These are phyloP conservation scores for Peromyscus polionotus DNA, from an alignment of 2,113 vertebrate genomes.

Conservation along the genomic window DNA sequence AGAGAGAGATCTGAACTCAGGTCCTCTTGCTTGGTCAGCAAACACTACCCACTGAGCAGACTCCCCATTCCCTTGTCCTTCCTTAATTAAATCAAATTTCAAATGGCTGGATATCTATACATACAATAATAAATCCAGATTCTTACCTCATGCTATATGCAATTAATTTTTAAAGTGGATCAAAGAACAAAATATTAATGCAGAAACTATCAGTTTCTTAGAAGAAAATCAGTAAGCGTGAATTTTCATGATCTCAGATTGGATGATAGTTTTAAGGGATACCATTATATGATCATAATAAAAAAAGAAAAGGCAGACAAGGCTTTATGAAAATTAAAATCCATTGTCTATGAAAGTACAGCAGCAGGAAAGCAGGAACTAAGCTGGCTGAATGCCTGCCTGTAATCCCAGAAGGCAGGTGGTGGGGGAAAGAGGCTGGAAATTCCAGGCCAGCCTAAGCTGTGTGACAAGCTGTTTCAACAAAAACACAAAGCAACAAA, in stretches of 20 bases:
- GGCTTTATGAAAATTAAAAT: conserved; percentile 6
- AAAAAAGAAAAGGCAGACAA: not conserved
- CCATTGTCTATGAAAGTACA: not conserved
- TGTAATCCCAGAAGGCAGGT: not conserved
- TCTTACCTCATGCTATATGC: not conserved
- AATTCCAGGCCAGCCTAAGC: not conserved
- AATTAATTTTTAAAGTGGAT: not conserved
- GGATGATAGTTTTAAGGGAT: not conserved
- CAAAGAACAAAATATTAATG: not conserved
- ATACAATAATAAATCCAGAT: not conserved
- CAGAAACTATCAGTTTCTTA: not conserved
- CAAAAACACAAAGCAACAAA: not conserved
- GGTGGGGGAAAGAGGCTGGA: not conserved
- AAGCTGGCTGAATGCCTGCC: not conserved
- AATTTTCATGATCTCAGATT: not conserved
- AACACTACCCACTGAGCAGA: not conserved
- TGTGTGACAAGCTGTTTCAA: not conserved
- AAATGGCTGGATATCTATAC: not conserved
- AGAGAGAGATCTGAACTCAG: not conserved
- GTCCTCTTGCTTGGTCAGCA: not conserved
- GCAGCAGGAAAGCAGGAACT: not conserved
- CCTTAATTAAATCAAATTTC: not conserved
- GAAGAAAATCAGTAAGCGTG: not conserved
- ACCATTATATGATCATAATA: not conserved
- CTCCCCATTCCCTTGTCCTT: not conserved